Evolutionary conservation across 2,888 invertebrate species (phyloP), one percentile per base, ranked within the genome.

Genomic region (Scaeva pyrastri): DNA sequence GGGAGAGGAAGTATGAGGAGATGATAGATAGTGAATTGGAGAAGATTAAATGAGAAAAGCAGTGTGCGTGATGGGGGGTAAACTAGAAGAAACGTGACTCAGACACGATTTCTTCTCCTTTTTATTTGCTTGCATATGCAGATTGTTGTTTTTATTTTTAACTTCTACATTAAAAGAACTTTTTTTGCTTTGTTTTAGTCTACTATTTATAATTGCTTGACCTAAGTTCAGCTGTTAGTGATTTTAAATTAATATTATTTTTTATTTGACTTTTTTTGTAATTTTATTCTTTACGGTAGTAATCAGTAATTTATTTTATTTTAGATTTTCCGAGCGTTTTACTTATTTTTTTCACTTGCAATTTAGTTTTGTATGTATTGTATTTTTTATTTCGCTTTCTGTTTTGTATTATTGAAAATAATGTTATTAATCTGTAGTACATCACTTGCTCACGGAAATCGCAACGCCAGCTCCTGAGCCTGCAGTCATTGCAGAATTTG

Each of bases 401-500:
- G 74, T 71, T 88, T 83, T 86, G 36, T 43, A 72, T 88, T 88
- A 88, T 87, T 77, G 74, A 86, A 81, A 76, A 74, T 78, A 73
- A 82, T 78, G 83, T 88, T 88, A 89, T 87, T 88, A 88, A 86
- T 89, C 88, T 88, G 88, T 89, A 89, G 88, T 89, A 89, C 89
- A 89, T 89, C 89, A 89, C 89, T 89, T 89, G 88, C 88, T 88
- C 89, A 88, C 89, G 62, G 88, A 88, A 83, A 89, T 88, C 84
- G 89, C 88, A 58, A 89, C 89, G 62, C 88, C 89, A 87, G 89
- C 88, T 88, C 88, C 89, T 75, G 89, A 85, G 88, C 86, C 89
- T 85, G 88, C 88, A 88, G 84, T 88, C 88, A 88, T 88, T 87
- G 81, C 85, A 88, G 81, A 88, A 78, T 89, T 91, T 91, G 91